Percentiles rank a stretch among this genome's conserved stretches.
Evolutionary conservation across 2,888 invertebrate species (phyloP).

Genomic region (Chalcis sispes): DNA sequence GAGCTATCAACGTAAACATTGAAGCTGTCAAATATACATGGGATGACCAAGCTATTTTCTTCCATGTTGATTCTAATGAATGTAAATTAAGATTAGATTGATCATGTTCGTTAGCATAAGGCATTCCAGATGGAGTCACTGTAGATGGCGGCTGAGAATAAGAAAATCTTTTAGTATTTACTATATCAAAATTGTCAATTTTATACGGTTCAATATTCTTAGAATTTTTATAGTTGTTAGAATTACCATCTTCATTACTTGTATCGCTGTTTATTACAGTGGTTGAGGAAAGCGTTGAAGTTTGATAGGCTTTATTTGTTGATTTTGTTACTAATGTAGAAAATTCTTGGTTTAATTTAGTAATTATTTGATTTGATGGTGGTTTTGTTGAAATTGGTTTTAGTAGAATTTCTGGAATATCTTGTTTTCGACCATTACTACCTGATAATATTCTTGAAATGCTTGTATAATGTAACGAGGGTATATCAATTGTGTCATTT

Average conservation of each 20-base stretch:
- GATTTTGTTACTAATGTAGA: slow-evolving; percentile 57
- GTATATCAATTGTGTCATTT: slow-evolving; percentile 79
- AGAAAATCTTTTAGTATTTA: slow-evolving; percentile 69
- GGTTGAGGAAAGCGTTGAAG: slow-evolving; percentile 71
- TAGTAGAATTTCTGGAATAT: slow-evolving; percentile 86
- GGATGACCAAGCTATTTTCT: slow-evolving; percentile 90
- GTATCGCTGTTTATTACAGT: slow-evolving; percentile 71
- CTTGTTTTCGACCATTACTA: slow-evolving; percentile 89
- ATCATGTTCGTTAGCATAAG: slow-evolving; percentile 60
- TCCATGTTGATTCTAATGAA: slow-evolving; percentile 81
- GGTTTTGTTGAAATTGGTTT: slow-evolving; percentile 73
- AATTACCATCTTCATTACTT: slow-evolving; percentile 64
- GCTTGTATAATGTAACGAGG: slow-evolving; percentile 86
- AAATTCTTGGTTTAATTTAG: slow-evolving; percentile 73
- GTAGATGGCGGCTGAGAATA: slow-evolving; percentile 73
- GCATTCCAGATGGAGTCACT: slow-evolving; percentile 68
- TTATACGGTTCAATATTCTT: slow-evolving; percentile 32
- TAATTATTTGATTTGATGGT: slow-evolving; percentile 74
- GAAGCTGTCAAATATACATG: slow-evolving; percentile 93
- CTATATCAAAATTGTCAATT: slow-evolving; percentile 21
- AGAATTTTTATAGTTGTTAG: slow-evolving; percentile 62
- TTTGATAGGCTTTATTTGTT: slow-evolving; percentile 16
- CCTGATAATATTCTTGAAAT: slow-evolving; percentile 91
- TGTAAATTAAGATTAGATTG: slow-evolving; percentile 76
- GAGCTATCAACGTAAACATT: slow-evolving; percentile 88